phyloP scores from a whole-genome alignment of 2,113 vertebrate species.

The Gymnorhina tibicen region DNA sequence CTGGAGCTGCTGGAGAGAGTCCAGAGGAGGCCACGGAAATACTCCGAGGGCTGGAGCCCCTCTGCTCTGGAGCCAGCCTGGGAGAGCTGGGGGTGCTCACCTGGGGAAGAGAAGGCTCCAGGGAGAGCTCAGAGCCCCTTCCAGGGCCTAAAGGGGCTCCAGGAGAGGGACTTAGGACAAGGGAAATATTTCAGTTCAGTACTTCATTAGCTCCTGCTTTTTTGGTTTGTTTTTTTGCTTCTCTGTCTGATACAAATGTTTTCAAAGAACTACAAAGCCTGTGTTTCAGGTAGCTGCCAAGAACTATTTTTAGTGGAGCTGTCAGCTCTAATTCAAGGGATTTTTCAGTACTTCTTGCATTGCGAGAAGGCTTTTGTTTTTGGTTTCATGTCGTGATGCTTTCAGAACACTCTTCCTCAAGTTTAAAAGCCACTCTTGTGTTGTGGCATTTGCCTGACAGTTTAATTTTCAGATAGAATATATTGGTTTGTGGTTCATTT shows the following conservation, averaged over 20 bases:
- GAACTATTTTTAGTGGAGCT: constrained; percentile 2
- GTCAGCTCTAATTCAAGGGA: constrained; percentile 3
- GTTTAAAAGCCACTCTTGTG: neutral
- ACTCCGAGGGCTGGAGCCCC: neutral
- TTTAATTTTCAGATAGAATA: neutral
- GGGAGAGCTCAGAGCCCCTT: neutral
- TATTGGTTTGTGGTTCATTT: neutral
- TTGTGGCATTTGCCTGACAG: constrained; percentile 23
- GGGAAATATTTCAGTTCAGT: neutral
- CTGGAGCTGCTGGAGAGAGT: accelerated
- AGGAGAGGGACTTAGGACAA: accelerated
- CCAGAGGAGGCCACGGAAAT: accelerated
- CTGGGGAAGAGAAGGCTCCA: neutral
- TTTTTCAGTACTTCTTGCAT: neutral
- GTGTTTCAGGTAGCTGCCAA: neutral
- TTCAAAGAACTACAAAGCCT: neutral
- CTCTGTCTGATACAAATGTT: neutral
- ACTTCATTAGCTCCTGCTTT: neutral
- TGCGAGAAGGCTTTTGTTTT: neutral
- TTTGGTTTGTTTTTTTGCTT: neutral
- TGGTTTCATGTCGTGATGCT: neutral
- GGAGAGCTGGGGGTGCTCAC: neutral
- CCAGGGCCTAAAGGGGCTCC: neutral
- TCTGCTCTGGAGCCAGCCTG: neutral
- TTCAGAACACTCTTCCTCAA: neutral